A percentile compares a stretch with the other conserved stretches of the same genome.
Evolutionary conservation across 2,113 vertebrate genomes (phyloP).

Genomic region (Chlamydotis undulata): DNA sequence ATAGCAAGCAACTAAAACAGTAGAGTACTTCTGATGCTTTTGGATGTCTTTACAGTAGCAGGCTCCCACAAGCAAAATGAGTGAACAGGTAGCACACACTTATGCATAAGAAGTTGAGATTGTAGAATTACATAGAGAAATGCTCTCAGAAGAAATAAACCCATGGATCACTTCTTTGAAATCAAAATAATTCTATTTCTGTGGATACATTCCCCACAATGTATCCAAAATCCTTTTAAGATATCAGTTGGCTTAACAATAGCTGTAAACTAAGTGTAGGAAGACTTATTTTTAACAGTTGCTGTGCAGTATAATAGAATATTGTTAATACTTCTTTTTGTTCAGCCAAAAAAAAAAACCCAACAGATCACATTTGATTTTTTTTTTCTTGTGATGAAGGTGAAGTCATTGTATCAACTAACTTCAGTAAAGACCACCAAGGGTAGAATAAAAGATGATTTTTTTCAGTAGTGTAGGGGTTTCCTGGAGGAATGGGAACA

Average conservation of each 20-base stretch:
- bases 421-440: neutral
- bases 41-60: neutral
- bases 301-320: neutral
- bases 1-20: neutral
- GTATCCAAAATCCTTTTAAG: neutral
- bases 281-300: neutral
- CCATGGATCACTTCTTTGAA: too few relatives aligned
- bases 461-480: neutral
- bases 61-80: neutral
- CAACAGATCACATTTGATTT: neutral
- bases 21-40: neutral
- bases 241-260: neutral
- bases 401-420: neutral
- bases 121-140: neutral
- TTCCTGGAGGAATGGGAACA: neutral
- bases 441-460: neutral
- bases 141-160: too few relatives aligned
- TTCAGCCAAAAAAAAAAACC: neutral
- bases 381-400: neutral
- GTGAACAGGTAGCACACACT: neutral
- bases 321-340: neutral
- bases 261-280: neutral
- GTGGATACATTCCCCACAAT: neutral
- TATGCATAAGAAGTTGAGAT: neutral
- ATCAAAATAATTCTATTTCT: neutral